phyloP scores from a whole-genome alignment of 37 sponge, comb jelly and placozoan species.

The Aplysina aerophoba region DNA sequence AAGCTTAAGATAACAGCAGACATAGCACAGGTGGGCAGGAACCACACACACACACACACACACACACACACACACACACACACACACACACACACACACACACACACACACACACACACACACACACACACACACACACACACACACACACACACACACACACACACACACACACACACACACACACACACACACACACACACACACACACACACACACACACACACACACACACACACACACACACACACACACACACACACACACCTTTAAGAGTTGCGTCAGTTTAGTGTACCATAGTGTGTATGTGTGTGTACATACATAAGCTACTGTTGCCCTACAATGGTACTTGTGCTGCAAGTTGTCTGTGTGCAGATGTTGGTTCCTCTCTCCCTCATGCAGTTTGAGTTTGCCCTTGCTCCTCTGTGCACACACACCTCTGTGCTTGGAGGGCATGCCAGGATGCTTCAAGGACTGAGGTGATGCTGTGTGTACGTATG shows the following conservation, averaged over 20 bases:
- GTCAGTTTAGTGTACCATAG: no score
- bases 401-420: constrained; percentile 81
- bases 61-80: constrained; percentile 1
- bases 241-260: no score
- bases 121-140: background rate
- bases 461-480: constrained; percentile 73
- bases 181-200: no score
- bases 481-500: constrained; percentile 18
- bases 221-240: no score
- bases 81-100: constrained; percentile 25
- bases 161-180: no score
- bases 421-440: constrained; percentile 68
- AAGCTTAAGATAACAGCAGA: constrained; percentile 93
- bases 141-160: background rate
- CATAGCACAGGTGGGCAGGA: constrained; percentile 82
- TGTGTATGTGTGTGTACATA: no score
- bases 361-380: no score
- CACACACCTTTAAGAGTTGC: no score
- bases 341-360: background rate
- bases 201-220: no score
- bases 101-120: constrained; percentile 7
- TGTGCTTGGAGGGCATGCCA: constrained; percentile 65
- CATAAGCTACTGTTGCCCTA: no score
- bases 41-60: background rate
- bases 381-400: background rate